A percentile compares a stretch with the other conserved stretches of the same genome.
Conservation (phyloP, 2,797 vertebrate genomes). For the Xiphorhynchus erythropygius region DNA sequence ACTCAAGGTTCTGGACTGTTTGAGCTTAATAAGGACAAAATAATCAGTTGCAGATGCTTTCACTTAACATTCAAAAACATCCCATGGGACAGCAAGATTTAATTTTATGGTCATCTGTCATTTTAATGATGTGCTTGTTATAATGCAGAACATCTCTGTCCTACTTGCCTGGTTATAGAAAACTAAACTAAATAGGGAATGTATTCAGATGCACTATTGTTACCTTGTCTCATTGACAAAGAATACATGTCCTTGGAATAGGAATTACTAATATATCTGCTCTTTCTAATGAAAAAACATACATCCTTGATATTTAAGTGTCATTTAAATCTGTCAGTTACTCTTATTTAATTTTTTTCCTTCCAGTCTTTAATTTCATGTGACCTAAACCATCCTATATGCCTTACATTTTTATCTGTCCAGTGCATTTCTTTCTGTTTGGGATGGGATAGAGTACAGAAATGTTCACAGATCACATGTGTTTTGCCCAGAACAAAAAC, state of each 20-base stretch:
- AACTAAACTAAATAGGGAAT: neutral
- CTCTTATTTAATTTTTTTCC: neutral
- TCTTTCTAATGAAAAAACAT: neutral
- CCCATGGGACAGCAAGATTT: conserved; percentile 30
- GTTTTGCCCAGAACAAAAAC: neutral
- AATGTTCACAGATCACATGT: neutral
- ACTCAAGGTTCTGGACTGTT: neutral
- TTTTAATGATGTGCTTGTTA: conserved; percentile 58
- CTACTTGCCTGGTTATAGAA: conserved; percentile 21
- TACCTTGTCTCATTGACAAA: neutral
- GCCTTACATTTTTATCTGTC: neutral
- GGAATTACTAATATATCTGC: neutral
- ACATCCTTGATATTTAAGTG: neutral
- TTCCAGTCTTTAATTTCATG: neutral
- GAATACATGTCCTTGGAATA: neutral
- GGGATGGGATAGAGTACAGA: neutral
- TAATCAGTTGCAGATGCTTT: conserved; percentile 57
- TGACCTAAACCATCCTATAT: neutral
- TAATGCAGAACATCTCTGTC: conserved; percentile 46
- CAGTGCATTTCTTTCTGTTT: neutral
- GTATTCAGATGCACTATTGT: neutral
- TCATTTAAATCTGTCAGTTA: neutral
- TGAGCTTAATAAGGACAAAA: conserved; percentile 50
- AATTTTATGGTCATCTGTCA: conserved; percentile 60
- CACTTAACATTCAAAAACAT: conserved; percentile 38